phyloP scores from a whole-genome alignment of 37 sponge, comb jelly and placozoan species.

The Chondrosia reniformis region DNA sequence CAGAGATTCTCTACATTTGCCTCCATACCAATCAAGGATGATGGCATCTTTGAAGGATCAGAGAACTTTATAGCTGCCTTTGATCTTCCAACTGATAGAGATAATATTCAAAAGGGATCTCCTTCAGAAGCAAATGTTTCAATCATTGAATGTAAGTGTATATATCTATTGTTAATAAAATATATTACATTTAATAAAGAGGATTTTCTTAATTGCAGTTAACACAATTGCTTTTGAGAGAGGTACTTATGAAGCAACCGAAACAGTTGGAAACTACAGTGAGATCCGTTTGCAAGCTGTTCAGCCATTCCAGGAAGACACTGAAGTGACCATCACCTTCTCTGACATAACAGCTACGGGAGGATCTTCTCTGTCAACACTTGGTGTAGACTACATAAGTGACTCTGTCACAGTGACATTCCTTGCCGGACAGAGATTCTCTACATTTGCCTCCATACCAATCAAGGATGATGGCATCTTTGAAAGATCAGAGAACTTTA shows the following conservation, averaged over 20 bases:
- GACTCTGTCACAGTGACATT: neutral
- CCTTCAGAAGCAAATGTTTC: neutral
- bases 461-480: neutral
- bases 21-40: neutral
- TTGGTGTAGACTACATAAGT: neutral
- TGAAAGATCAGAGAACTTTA: neutral
- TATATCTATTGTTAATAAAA: no score
- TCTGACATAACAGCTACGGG: constrained; percentile 9
- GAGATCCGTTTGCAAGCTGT: neutral
- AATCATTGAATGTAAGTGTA: no score
- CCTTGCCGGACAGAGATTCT: neutral
- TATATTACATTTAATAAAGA: no score
- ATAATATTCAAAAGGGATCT: neutral
- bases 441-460: neutral
- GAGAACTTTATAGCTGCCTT: neutral
- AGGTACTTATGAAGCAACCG: neutral
- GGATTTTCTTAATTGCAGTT: no score
- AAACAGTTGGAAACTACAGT: neutral
- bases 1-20: neutral
- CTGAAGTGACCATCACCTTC: constrained; percentile 1
- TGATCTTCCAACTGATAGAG: neutral
- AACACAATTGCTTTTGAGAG: constrained; percentile 1
- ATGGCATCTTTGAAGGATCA: neutral
- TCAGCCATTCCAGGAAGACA: constrained; percentile 2
- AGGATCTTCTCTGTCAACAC: neutral